phyloP scores from a whole-genome alignment of 1,140 invertebrate species.

The Vanessa tameamea region DNA sequence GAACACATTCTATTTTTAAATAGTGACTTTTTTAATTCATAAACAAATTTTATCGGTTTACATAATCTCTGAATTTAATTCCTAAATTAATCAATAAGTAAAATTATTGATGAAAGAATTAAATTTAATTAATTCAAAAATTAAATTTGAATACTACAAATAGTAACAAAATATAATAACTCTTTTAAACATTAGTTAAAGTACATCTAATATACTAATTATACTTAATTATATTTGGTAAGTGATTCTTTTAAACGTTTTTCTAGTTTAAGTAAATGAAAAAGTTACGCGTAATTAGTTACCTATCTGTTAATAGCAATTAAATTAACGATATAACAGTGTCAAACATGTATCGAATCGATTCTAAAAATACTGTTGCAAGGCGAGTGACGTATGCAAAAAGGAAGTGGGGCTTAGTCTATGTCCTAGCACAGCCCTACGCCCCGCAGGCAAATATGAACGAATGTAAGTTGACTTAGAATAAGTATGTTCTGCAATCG shows the following conservation, averaged over 20 bases:
- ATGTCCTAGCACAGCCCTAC: conserved; percentile 72
- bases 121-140: too few relatives aligned
- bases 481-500: conserved; percentile 80
- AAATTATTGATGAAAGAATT: too few relatives aligned
- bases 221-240: too few relatives aligned
- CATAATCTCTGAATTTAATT: too few relatives aligned
- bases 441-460: conserved; percentile 80
- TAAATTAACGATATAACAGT: conserved; percentile 16
- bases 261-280: neutral
- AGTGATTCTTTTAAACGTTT: neutral
- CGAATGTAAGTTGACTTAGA: conserved; percentile 81
- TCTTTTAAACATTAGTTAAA: too few relatives aligned
- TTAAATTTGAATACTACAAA: too few relatives aligned
- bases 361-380: conserved; percentile 30
- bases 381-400: conserved; percentile 34
- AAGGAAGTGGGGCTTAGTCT: conserved; percentile 43
- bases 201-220: too few relatives aligned
- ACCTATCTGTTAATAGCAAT: conserved; percentile 6
- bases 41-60: too few relatives aligned
- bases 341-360: conserved; percentile 18
- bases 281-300: neutral
- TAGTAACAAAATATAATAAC: too few relatives aligned
- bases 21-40: neutral
- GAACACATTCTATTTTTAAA: neutral
- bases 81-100: too few relatives aligned